phyloP scores from a whole-genome alignment of 2,888 invertebrate species.

The Pammene aurita region DNA sequence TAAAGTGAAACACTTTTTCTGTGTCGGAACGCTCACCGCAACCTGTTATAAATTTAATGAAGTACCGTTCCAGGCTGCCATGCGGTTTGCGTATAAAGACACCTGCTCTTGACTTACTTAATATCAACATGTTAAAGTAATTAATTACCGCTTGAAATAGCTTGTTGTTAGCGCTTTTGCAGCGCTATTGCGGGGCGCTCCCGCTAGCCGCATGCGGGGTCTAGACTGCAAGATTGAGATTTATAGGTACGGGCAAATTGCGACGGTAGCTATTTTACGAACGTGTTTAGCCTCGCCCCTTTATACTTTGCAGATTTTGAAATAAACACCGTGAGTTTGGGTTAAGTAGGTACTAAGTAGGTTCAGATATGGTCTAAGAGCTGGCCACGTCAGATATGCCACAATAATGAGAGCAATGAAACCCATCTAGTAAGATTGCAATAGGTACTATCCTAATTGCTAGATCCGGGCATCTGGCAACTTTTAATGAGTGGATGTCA shows the following conservation, averaged over 20 bases:
- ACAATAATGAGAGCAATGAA: no score
- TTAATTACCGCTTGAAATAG: slow-evolving; percentile 39
- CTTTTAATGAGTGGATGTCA: no score
- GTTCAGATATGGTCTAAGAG: no score
- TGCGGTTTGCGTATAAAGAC: slow-evolving; percentile 38
- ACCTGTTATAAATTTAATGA: slow-evolving; percentile 37
- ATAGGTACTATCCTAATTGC: no score
- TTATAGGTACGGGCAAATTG: slow-evolving; percentile 33
- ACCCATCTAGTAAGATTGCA: no score
- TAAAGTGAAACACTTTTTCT: background rate
- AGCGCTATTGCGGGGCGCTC: slow-evolving; percentile 24
- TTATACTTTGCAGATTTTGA: slow-evolving; percentile 4
- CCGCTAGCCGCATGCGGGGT: slow-evolving; percentile 28
- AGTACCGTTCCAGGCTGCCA: slow-evolving; percentile 18
- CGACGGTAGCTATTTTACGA: slow-evolving; percentile 17
- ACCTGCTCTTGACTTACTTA: slow-evolving; percentile 42
- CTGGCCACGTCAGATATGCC: no score
- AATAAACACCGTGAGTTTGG: background rate
- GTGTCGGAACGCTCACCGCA: slow-evolving; percentile 10
- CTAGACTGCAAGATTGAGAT: slow-evolving; percentile 37
- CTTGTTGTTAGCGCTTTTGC: slow-evolving; percentile 39
- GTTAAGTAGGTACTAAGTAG: no score
- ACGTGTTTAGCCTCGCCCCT: background rate
- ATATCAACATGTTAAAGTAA: slow-evolving; percentile 38
- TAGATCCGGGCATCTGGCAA: no score